Evolutionary conservation across 2,113 vertebrate genomes (phyloP), one percentile per base, ranked within the genome.

Genomic region (Lethenteron camtschaticum): DNA sequence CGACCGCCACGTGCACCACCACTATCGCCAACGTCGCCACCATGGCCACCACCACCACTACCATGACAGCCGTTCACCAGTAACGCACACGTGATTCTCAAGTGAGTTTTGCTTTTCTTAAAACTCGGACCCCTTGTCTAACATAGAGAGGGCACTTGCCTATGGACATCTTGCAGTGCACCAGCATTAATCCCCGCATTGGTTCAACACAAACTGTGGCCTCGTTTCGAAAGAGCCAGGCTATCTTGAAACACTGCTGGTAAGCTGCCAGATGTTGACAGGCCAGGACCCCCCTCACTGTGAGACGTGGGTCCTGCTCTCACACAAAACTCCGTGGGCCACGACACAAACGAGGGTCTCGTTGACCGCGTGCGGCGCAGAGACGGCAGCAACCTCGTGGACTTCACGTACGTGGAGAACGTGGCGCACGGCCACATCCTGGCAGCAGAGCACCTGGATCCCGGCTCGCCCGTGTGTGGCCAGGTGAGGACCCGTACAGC

Each of bases 331-430:
- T 41, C 41, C 6, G 41, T 41, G 41, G 41, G 41, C 41, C 41
- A 41, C 41, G 41, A 41, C 41, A 41, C 41, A 41, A 41, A 41
- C 41, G 41, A 41, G 41, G 41, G 41, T 41, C 41, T 41, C 41
- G 41, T 41, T 41, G 41, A 41, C 41, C 41, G 41, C 41, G 41
- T 41, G 41, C 41, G 41, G 41, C 71, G 9, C 76, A 97, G 94
- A 56, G 83, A 95, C 56, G 94, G 94, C 2, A 77, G 83, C 71
- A 97, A 99, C 75, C 59, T 96, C 72, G 94, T 99, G 68, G 94
- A 99, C 74, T 99, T 99, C 73, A 96, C 91, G 57, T 99, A 84
- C 8, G 92, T 99, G 77, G 91, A 95, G 72, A 99, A 99, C 3
- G 94, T 96, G 57, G 94, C 90, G 16, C 89, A 96, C 1, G 94